Percentiles rank a stretch among this genome's conserved stretches.
These are phyloP conservation scores for Sterna hirundo DNA, from an alignment of 2,113 vertebrate genomes.

Conservation along the genomic window DNA sequence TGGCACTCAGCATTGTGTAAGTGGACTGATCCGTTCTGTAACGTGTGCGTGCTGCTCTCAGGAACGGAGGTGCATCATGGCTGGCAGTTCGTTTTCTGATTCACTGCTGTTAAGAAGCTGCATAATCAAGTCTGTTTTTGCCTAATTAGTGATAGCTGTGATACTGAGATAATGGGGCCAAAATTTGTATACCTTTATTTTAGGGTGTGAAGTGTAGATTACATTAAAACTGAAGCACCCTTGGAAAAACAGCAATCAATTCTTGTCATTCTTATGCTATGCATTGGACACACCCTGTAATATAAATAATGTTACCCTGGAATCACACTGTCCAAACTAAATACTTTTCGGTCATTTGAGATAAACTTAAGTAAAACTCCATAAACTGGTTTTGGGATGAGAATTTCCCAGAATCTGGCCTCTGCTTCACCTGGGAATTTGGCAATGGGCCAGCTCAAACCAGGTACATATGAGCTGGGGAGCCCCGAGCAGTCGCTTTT, in stretches of 20 bases:
- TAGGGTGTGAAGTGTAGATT: not conserved
- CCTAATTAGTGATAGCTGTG: not conserved
- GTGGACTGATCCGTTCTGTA: conserved; percentile 27
- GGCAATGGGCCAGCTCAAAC: not conserved
- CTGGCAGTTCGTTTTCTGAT: not conserved
- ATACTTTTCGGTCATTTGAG: not conserved
- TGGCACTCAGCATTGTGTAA: not conserved
- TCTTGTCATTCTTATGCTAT: not conserved
- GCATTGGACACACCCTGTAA: not conserved
- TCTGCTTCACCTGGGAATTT: not conserved
- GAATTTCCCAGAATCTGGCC: not conserved
- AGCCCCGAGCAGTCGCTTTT: not conserved
- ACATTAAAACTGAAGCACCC: not conserved
- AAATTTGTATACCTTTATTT: not conserved
- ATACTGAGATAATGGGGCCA: not conserved
- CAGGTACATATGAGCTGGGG: not conserved
- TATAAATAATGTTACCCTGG: not conserved
- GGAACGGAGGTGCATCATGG: not conserved
- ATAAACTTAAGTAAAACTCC: not conserved
- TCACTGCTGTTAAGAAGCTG: not conserved
- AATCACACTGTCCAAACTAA: not conserved
- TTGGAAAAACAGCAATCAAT: not conserved
- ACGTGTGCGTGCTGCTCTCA: not conserved
- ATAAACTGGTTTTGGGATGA: not conserved
- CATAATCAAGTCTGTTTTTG: not conserved